A percentile compares a stretch with the other conserved stretches of the same genome.
phyloP scores from a whole-genome alignment of 2,888 invertebrate genomes.

The Epiblema foenella region DNA sequence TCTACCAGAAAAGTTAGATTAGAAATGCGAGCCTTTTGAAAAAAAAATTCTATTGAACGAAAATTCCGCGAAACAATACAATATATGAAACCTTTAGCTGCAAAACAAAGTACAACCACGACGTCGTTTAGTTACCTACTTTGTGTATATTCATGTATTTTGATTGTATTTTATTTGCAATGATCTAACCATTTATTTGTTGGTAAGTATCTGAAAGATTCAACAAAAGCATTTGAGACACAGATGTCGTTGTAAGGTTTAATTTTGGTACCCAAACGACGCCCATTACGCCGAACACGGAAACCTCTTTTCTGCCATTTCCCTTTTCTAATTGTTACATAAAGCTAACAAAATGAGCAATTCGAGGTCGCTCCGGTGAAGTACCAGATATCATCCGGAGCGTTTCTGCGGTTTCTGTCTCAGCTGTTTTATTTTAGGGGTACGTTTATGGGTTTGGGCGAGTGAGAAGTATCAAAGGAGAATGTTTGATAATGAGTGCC shows the following conservation, averaged over 20 bases:
- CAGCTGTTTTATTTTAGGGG: constrained; percentile 42
- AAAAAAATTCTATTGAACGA: too few species aligned
- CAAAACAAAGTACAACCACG: too few species aligned
- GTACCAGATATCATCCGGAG: constrained; percentile 49
- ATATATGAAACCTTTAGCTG: too few species aligned
- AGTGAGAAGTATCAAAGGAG: constrained; percentile 18
- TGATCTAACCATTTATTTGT: constrained; percentile 6
- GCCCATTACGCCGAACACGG: constrained; percentile 61
- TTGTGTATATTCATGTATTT: too few species aligned
- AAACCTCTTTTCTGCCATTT: constrained; percentile 66
- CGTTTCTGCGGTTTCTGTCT: constrained; percentile 42
- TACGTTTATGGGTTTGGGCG: constrained; percentile 39
- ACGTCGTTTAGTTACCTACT: too few species aligned
- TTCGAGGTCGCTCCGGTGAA: constrained; percentile 55
- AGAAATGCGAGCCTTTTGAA: too few species aligned
- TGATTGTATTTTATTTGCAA: too few species aligned
- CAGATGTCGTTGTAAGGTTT: constrained; percentile 56
- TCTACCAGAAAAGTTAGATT: too few species aligned
- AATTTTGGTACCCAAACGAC: constrained; percentile 68
- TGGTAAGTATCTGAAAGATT: constrained; percentile 49
- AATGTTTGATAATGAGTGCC: constrained; percentile 30
- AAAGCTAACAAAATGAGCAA: constrained; percentile 72
- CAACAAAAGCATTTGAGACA: constrained; percentile 56
- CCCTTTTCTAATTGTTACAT: constrained; percentile 74
- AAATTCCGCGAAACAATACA: too few species aligned